phyloP scores from a whole-genome alignment of 2,888 invertebrate species.

The Catocala sponsa region DNA sequence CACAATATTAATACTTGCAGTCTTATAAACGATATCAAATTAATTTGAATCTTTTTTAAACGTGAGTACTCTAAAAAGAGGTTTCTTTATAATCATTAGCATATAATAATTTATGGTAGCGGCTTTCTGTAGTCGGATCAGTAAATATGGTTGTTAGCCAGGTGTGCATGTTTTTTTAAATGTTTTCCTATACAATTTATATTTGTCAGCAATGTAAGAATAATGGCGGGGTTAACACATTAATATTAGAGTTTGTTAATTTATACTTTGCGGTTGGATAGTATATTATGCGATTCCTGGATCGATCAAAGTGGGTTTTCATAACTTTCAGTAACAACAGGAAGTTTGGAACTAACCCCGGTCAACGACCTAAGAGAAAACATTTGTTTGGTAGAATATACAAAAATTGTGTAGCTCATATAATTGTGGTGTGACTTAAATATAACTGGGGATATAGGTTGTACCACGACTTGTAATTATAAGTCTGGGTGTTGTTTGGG shows the following conservation, averaged over 20 bases:
- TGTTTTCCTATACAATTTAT: conserved; percentile 15
- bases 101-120: conserved; percentile 23
- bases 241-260: conserved; percentile 11
- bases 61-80: conserved; percentile 21
- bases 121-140: conserved; percentile 8
- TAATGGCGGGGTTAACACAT: conserved; percentile 7
- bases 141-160: conserved; percentile 2
- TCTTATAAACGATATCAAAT: conserved; percentile 34
- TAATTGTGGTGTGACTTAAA: too few relatives aligned
- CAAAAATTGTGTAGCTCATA: too few relatives aligned
- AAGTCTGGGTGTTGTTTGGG: too few relatives aligned
- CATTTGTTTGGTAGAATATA: too few relatives aligned
- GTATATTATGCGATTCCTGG: too few relatives aligned
- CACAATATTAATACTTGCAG: conserved; percentile 15
- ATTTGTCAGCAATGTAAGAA: conserved; percentile 16
- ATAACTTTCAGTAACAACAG: too few relatives aligned
- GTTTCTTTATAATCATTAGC: conserved; percentile 18
- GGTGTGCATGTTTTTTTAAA: conserved; percentile 16
- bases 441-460: too few relatives aligned
- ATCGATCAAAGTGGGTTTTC: too few relatives aligned
- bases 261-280: background rate
- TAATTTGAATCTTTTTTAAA: conserved; percentile 23
- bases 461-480: too few relatives aligned
- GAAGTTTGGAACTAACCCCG: too few relatives aligned
- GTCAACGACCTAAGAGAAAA: too few relatives aligned